Evolutionary conservation across 2,888 invertebrate species (phyloP), one percentile per base, ranked within the genome.

Genomic region (Baccha elongata): DNA sequence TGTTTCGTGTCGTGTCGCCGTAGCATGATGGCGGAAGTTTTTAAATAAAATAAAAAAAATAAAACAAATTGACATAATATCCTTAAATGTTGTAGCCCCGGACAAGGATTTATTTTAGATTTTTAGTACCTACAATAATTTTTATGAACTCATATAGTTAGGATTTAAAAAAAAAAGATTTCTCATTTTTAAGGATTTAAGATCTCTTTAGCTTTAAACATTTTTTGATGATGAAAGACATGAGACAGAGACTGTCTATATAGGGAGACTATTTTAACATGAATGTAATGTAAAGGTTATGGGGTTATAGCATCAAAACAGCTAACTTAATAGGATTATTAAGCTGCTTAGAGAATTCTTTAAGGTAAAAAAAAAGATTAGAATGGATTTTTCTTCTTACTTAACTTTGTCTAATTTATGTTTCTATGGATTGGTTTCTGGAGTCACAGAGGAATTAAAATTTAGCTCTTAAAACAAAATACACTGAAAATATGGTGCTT

Each of bases 251-350:
- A 13, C 8, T 23, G 2, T 2, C 4, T 32, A n/a, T n/a, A 13
- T 40, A 17, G 23, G 17, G 3, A 26, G 3, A 44, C n/a, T 2
- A 13, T 37, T 60, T 29, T 60, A n/a, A 3, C 42, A 42, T 60
- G 42, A 42, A 42, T 13, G 17, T 52, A 7, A 21, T 46, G 46
- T 40, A 40, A 26, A 40, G 26, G 17, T 60, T 17, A 26, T 37
- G 15, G 17, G 26, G 23, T 17, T 15, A 44, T n/a, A n/a, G n/a
- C 42, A 55, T 40, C 13, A 15, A 55, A 40, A 23, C 6, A 55
- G n/a, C 60, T 13, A 11, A 8, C n/a, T 17, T 58, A 58, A 60
- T 60, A 44, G 60, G 60, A 42, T 58, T 60, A 29, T 17, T 15
- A 60, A 42, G 40, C 26, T 26, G 13, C 19, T 44, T 42, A 13